Base-by-base conservation (phyloP, 2,797 vertebrate species). In the Heterohyrax brucei region DNA sequence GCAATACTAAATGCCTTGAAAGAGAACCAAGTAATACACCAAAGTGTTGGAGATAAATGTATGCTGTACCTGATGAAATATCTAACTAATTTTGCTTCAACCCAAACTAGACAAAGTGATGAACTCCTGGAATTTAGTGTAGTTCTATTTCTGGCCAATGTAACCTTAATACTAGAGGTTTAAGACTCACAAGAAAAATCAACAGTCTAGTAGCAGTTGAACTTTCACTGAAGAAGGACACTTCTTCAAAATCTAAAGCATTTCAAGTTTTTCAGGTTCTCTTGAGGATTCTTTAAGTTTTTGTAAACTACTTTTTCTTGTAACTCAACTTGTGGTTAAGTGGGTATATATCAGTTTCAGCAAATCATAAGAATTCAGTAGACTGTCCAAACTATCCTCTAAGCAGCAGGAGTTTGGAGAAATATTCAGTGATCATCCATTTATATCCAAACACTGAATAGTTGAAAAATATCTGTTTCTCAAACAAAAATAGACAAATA, bases 401-500 rank as follows among this genome's bases (percentile, higher is more conserved):
- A 90, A 79, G 68, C 84, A 92, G 53, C 22, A 85, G 30, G 26
- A 76, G 21, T 70, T 85, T 70, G 50, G 81, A 78, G 39, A 64
- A 96, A 89, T 86, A 84, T 62, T 82, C 64, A 88, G 50, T 53
- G 13, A 82, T 61, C 21, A 90, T 78, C 26, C 18, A 19, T 85
- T 24, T 53, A 77, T 21, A 48, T 66, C 53, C 46, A 80, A 70
- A 56, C 21, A 70, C 19, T 18, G 8, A 73, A 79, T 12, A 77
- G 7, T 7, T n/a, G 48, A 90, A 96, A 90, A 10, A 10, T 73
- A 89, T 33, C 90, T 50, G 88, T 94, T 88, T 91, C 76, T 90
- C 21, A 53, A 48, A 72, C 70, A 56, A 48, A 92, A 76, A 62
- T 87, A 50, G 50, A 53, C 72, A 39, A 91, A 91, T 84, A 80